Conservation (phyloP, 2,797 vertebrate genomes). For the Fistularia tabacaria region DNA sequence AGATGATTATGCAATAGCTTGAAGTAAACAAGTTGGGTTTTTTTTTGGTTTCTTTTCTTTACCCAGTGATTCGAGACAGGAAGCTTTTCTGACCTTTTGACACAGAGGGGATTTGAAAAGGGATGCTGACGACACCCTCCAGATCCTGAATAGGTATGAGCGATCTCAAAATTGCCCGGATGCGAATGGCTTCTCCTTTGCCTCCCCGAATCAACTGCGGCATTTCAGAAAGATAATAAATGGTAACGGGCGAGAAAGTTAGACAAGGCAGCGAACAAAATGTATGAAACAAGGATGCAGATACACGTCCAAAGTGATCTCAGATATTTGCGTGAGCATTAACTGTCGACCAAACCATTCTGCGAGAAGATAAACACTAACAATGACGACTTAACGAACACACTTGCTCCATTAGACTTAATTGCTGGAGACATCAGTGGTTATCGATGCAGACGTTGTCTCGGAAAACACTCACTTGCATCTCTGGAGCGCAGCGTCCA, state of each 20-base stretch:
- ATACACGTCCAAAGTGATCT: too few species aligned
- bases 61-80: neutral
- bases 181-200: conserved; percentile 91
- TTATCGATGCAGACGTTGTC: conserved; percentile 18
- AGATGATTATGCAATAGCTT: too few species aligned
- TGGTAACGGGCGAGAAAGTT: neutral
- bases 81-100: conserved; percentile 77
- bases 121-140: conserved; percentile 90
- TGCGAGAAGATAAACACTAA: too few species aligned
- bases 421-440: conserved; percentile 13
- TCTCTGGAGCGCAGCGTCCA: conserved; percentile 93
- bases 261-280: neutral
- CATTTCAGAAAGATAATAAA: conserved; percentile 12
- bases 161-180: conserved; percentile 90
- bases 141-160: conserved; percentile 89
- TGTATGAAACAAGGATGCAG: neutral
- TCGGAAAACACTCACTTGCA: conserved; percentile 81
- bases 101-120: conserved; percentile 85
- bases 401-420: conserved; percentile 12
- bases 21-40: too few species aligned
- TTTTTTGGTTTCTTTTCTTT: too few species aligned
- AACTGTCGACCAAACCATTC: neutral
- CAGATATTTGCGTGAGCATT: too few species aligned
- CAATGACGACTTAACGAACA: neutral
- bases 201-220: conserved; percentile 87